phyloP scores from a whole-genome alignment of 1,140 invertebrate species.

The Melitaea cinxia region DNA sequence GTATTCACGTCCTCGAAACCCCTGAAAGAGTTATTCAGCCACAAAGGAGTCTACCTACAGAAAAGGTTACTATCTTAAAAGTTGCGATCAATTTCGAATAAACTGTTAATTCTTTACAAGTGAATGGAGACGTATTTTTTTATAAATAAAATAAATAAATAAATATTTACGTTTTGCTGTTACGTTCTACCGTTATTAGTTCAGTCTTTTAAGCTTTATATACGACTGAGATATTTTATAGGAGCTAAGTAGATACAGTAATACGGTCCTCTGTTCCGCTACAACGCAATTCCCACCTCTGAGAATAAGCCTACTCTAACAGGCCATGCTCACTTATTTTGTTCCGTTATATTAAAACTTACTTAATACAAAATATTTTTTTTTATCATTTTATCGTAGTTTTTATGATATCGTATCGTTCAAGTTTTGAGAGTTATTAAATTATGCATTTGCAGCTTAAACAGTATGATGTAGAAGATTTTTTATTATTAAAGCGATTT shows the following conservation, averaged over 20 bases:
- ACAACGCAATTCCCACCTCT: conserved; percentile 37
- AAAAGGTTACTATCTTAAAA: conserved; percentile 34
- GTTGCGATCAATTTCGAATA: background rate
- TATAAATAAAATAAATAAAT: too few species aligned
- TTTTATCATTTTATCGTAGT: too few species aligned
- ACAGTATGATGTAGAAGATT: too few species aligned
- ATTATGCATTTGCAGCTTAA: too few species aligned
- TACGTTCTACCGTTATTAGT: background rate
- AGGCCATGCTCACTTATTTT: conserved; percentile 27
- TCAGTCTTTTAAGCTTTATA: background rate
- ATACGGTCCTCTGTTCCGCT: conserved; percentile 25
- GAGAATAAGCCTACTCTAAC: conserved; percentile 31
- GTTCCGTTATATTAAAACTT: conserved; percentile 20
- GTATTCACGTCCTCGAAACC: conserved; percentile 59
- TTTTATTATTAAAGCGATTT: too few species aligned
- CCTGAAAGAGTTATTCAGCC: conserved; percentile 60
- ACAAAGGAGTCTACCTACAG: conserved; percentile 48
- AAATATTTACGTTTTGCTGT: too few species aligned
- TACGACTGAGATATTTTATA: conserved; percentile 3
- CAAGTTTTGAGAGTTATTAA: too few species aligned
- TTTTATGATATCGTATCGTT: too few species aligned
- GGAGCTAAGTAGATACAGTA: conserved; percentile 21
- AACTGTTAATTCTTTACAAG: background rate
- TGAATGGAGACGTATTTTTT: too few species aligned
- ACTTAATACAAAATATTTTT: background rate